phyloP scores from a whole-genome alignment of 2,888 invertebrate genomes.

The Orchesellides sinensis region DNA sequence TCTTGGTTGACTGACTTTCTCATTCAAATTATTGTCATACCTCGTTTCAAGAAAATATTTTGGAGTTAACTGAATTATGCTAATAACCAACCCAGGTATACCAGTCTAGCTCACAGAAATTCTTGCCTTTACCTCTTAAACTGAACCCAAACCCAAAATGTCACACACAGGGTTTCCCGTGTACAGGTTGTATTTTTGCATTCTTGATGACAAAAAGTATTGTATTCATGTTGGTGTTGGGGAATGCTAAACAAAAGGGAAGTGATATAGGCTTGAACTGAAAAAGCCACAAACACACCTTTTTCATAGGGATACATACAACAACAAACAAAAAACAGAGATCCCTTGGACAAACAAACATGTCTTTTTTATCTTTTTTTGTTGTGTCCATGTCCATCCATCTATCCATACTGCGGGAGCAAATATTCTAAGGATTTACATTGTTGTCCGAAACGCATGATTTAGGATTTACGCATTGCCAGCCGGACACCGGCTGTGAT shows the following conservation, averaged over 20 bases:
- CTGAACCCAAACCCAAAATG: too few species aligned
- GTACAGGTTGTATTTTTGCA: constrained; percentile 27
- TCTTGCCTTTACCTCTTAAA: too few species aligned
- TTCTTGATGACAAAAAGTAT: constrained; percentile 9
- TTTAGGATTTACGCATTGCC: constrained; percentile 63
- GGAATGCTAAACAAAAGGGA: too few species aligned
- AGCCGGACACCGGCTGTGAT: constrained; percentile 64
- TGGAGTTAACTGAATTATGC: too few species aligned
- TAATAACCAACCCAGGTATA: too few species aligned
- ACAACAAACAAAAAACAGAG: constrained; percentile 23
- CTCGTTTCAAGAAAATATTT: too few species aligned
- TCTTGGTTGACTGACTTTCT: constrained; percentile 9
- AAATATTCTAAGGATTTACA: constrained; percentile 42
- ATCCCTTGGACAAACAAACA: constrained; percentile 53
- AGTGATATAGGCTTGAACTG: background rate
- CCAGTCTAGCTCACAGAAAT: too few species aligned
- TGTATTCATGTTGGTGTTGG: background rate
- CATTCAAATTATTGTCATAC: background rate
- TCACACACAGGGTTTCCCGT: constrained; percentile 36
- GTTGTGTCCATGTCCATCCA: constrained; percentile 26
- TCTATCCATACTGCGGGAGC: constrained; percentile 25
- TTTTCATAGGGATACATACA: constrained; percentile 9
- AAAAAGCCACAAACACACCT: constrained; percentile 44
- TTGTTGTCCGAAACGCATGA: constrained; percentile 63
- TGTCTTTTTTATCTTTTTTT: constrained; percentile 20